Evolutionary conservation across 1,140 invertebrate species (phyloP), one percentile per base, ranked within the genome.

Genomic region (Uloborus diversus): DNA sequence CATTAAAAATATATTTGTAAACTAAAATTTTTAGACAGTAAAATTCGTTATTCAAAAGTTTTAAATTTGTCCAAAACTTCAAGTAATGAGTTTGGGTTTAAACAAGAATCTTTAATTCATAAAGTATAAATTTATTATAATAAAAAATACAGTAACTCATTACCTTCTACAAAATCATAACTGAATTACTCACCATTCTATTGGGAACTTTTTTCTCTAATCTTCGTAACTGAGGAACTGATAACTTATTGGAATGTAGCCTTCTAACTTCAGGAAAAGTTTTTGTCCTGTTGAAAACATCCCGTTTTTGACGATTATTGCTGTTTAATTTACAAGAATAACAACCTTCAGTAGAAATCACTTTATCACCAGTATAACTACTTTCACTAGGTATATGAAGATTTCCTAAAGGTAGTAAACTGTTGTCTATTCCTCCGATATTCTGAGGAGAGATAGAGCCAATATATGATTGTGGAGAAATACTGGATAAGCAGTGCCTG

Each of bases 281-380:
- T 37, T 25, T 28, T 56, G 42, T 47, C 17, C n/a, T 11, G 11
- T 27, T 32, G n/a, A 35, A 32, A 17, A 53, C 20, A 42, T 79
- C 56, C 9, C 70, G 28, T 4, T 71, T 42, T 66, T 81, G 69
- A 30, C 75, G 32, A 61, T 81, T 64, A n/a, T 62, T 62, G 57
- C 53, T 83, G 62, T 64, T 84, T 85, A 94, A 92, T 88, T 95
- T 94, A 89, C 94, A 96, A 20, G 93, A 93, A 88, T 96, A 96
- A 87, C 94, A 96, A 4, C 94, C 94, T 87, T 96, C 94, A 0
- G 93, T 94, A 1, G 93, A 92, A 42, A 96, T 94, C 13, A 94
- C 89, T 81, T 92, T 92, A 73, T 92, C 90, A 47, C 91, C 88
- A 59, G 87, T 86, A 80, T 88, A 88, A 86, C 88, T 86, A n/a